Evolutionary conservation across 2,888 invertebrate genomes (phyloP).

Genomic region (Mesorhabditis spiculigera): DNA sequence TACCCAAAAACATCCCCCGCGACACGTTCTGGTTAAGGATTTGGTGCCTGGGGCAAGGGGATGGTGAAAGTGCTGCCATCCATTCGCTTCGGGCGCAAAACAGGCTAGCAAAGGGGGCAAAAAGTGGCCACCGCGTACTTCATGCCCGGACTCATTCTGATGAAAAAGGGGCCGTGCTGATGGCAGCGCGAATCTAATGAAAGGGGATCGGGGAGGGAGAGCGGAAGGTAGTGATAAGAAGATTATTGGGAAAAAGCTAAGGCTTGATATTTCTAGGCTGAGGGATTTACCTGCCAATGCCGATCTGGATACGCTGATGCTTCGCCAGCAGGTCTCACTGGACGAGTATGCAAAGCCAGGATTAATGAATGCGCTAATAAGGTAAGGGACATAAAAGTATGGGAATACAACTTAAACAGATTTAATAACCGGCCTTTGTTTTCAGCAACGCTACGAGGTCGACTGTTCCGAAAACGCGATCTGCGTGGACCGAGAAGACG

Average conservation of each 20-base stretch:
- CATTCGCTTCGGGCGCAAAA: not conserved
- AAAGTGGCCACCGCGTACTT: not conserved
- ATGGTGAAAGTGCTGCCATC: not conserved
- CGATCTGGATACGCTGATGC: constrained; percentile 56
- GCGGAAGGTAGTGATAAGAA: not conserved
- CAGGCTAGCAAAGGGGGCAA: not conserved
- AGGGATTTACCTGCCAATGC: constrained; percentile 56
- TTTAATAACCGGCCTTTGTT: not conserved
- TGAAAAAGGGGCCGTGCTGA: constrained; percentile 8
- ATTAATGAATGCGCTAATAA: constrained; percentile 57
- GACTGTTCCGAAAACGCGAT: constrained; percentile 56
- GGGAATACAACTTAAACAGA: too few species aligned
- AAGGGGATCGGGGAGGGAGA: not conserved
- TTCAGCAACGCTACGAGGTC: constrained; percentile 33
- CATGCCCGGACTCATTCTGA: not conserved
- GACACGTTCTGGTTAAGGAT: too few species aligned
- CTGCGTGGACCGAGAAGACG: constrained; percentile 56
- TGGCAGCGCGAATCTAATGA: constrained; percentile 9
- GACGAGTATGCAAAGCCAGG: constrained; percentile 48
- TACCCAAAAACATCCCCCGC: too few species aligned
- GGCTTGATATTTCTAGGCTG: constrained; percentile 34
- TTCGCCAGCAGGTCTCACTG: constrained; percentile 40
- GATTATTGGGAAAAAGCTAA: not conserved
- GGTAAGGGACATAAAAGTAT: not conserved
- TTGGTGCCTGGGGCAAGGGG: too few species aligned